phyloP scores from a whole-genome alignment of 2,888 invertebrate species.

The Polymixis lichenea region DNA sequence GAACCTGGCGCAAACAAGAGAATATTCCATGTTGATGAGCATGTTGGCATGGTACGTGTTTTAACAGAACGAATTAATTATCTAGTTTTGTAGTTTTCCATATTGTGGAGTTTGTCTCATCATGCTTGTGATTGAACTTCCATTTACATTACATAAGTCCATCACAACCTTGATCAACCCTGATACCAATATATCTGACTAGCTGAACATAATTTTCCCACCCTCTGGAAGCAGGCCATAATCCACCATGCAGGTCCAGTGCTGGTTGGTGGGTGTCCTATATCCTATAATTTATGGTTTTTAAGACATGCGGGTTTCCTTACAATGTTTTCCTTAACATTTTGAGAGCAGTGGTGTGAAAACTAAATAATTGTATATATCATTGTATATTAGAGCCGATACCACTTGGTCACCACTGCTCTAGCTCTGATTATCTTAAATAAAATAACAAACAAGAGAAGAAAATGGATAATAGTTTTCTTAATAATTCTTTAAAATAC shows the following conservation, averaged over 20 bases:
- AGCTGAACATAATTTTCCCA: too few species aligned
- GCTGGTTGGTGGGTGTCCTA: too few species aligned
- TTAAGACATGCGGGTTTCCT: too few species aligned
- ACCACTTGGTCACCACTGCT: too few species aligned
- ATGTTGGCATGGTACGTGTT: slow-evolving; percentile 96
- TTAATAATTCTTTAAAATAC: neutral
- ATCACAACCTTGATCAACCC: too few species aligned
- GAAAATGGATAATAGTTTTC: neutral
- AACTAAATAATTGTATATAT: too few species aligned
- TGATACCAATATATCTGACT: neutral
- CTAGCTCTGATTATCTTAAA: neutral
- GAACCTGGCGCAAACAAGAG: slow-evolving; percentile 97
- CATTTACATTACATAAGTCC: neutral
- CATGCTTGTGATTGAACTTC: neutral
- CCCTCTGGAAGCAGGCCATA: too few species aligned
- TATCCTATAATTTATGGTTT: too few species aligned
- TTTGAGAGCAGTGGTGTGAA: too few species aligned
- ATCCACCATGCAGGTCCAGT: too few species aligned
- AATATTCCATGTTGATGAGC: slow-evolving; percentile 97
- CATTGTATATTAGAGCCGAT: too few species aligned
- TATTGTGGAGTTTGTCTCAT: neutral
- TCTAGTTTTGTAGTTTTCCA: neutral
- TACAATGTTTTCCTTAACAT: too few species aligned
- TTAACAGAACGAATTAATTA: neutral
- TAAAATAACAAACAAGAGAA: neutral